Percentiles rank a stretch among this genome's conserved stretches.
Evolutionary conservation across 2,888 invertebrate genomes (phyloP).

Genomic region (Calephelis perditalis): DNA sequence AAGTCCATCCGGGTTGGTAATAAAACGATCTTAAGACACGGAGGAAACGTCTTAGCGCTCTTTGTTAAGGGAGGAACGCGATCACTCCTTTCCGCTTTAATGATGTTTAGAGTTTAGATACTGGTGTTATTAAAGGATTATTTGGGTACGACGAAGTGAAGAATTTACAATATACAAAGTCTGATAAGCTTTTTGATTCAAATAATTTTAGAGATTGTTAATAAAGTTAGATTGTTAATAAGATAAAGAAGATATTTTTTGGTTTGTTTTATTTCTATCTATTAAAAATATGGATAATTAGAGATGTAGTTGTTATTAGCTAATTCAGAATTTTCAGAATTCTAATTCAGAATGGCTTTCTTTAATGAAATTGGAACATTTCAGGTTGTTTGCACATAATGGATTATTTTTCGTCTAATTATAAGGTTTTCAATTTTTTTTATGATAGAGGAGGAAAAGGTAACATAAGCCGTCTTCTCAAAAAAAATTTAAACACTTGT

Average conservation of each 20-base stretch:
- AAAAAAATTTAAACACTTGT: no score
- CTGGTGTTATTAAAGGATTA: slow-evolving; percentile 24
- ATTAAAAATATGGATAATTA: no score
- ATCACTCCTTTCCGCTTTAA: slow-evolving; percentile 32
- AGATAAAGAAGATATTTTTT: not conserved
- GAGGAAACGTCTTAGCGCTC: slow-evolving; percentile 64
- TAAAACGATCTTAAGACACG: slow-evolving; percentile 74
- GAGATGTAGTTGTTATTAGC: no score
- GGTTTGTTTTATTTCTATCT: no score
- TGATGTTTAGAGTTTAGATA: slow-evolving; percentile 28
- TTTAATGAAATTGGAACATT: no score
- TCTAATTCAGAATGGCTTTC: no score
- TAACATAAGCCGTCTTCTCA: no score
- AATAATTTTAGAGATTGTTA: not conserved
- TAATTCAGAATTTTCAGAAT: no score
- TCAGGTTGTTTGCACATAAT: no score
- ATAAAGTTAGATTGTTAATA: slow-evolving; percentile 9
- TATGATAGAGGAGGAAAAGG: no score
- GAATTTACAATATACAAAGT: slow-evolving; percentile 6
- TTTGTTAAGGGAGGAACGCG: slow-evolving; percentile 32
- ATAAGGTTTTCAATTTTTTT: no score
- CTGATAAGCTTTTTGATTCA: not conserved
- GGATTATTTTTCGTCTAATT: no score
- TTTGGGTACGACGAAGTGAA: not conserved
- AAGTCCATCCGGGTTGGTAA: slow-evolving; percentile 74